Percentiles rank a stretch among this genome's conserved stretches.
Conservation (phyloP, 1,140 invertebrate species). For the Rhopalosiphum maidis region DNA sequence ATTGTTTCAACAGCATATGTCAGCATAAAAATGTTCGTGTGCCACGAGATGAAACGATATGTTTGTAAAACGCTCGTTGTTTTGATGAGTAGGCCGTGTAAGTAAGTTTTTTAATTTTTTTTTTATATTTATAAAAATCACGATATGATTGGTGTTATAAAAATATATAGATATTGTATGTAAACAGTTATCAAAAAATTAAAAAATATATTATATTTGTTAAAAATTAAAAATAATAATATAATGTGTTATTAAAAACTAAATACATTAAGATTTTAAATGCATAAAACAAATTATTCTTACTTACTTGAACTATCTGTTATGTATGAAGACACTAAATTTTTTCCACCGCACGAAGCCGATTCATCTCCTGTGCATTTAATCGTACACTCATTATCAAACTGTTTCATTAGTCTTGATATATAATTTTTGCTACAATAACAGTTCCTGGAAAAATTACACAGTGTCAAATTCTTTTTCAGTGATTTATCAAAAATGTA, state of each 20-base stretch:
- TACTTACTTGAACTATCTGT: constrained; percentile 30
- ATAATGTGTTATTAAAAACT: neutral
- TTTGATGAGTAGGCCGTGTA: too few species aligned
- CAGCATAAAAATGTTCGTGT: too few species aligned
- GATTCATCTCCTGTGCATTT: neutral
- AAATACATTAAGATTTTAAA: neutral
- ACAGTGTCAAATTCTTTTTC: neutral
- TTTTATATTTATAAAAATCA: too few species aligned
- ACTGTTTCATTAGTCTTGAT: constrained; percentile 33
- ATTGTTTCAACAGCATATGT: too few species aligned
- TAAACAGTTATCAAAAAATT: too few species aligned
- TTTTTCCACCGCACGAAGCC: constrained; percentile 34
- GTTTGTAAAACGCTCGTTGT: too few species aligned
- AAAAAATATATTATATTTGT: too few species aligned
- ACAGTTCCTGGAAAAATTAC: neutral
- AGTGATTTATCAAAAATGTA: neutral
- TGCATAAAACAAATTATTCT: neutral
- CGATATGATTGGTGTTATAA: too few species aligned
- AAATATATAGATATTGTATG: too few species aligned
- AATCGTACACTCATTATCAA: neutral
- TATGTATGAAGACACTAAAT: constrained; percentile 23
- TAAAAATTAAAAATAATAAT: too few species aligned
- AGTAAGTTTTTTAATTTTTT: too few species aligned
- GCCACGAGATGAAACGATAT: too few species aligned
- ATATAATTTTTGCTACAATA: constrained; percentile 40